phyloP scores from a whole-genome alignment of 1,140 invertebrate species.

The Eumaeus atala region DNA sequence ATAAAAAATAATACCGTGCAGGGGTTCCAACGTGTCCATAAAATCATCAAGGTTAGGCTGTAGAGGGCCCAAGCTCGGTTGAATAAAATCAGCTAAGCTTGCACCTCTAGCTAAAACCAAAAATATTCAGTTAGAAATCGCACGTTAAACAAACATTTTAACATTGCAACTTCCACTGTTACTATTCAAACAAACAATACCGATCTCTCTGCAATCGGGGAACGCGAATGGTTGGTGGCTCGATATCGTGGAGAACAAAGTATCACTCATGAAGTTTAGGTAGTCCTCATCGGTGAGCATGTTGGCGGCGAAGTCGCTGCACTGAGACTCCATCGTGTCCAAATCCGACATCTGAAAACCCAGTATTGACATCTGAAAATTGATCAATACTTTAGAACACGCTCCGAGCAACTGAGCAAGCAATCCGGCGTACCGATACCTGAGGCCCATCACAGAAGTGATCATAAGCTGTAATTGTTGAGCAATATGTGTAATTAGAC shows the following conservation, averaged over 20 bases:
- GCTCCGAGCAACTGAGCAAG: neutral
- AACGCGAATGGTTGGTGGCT: conserved; percentile 94
- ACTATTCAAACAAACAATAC: conserved; percentile 71
- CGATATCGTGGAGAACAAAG: conserved; percentile 90
- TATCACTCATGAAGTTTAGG: conserved; percentile 92
- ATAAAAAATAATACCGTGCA: conserved; percentile 79
- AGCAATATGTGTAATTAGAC: neutral
- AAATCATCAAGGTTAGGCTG: conserved; percentile 98
- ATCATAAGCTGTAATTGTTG: neutral
- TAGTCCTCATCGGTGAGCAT: conserved; percentile 92
- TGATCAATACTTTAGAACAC: conserved; percentile 13
- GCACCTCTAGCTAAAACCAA: conserved; percentile 76
- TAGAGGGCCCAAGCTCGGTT: conserved; percentile 95
- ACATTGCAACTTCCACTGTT: neutral
- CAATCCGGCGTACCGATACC: conserved; percentile 1
- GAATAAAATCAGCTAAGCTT: conserved; percentile 93
- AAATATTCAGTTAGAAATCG: conserved; percentile 27
- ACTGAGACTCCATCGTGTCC: conserved; percentile 84
- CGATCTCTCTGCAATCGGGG: conserved; percentile 96
- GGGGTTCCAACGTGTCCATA: conserved; percentile 91
- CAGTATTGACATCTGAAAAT: conserved; percentile 42
- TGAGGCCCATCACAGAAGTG: neutral
- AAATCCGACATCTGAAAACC: conserved; percentile 82
- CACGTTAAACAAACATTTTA: neutral
- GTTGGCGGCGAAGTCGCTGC: conserved; percentile 77